Percentiles rank a stretch among this genome's conserved stretches.
phyloP scores from a whole-genome alignment of 2,888 invertebrate species.

The Ptilodon capucinus region DNA sequence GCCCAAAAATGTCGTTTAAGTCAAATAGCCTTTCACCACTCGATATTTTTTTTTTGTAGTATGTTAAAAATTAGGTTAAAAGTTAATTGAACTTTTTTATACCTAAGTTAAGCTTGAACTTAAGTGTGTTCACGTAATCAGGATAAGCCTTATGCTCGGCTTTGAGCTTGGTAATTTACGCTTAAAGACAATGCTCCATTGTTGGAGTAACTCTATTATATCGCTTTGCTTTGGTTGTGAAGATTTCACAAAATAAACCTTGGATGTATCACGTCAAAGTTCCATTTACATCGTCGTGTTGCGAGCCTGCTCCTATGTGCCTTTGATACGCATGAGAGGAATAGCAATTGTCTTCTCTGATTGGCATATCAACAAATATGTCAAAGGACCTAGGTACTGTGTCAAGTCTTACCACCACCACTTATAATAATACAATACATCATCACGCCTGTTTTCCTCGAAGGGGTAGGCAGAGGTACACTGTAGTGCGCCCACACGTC shows the following conservation, averaged over 20 bases:
- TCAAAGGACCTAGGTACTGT: not conserved
- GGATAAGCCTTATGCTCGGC: not conserved
- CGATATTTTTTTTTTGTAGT: no score
- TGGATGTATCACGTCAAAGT: not conserved
- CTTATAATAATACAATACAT: no score
- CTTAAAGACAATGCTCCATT: not conserved
- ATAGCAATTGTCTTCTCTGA: not conserved
- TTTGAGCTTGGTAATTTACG: not conserved
- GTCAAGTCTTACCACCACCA: not conserved
- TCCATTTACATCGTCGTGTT: not conserved
- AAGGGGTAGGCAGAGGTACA: no score
- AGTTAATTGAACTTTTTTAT: not conserved
- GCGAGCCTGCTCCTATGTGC: not conserved
- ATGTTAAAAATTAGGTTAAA: not conserved
- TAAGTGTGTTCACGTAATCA: not conserved
- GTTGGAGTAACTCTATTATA: not conserved
- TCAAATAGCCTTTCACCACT: no score
- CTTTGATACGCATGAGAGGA: not conserved
- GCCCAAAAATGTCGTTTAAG: no score
- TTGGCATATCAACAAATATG: not conserved
- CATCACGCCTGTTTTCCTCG: no score
- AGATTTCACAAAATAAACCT: not conserved
- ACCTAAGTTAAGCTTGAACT: not conserved
- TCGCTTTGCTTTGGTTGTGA: not conserved
- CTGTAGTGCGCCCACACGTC: no score